Evolutionary conservation across 2,797 vertebrate species (phyloP), one percentile per base, ranked within the genome.

Genomic region (Hoplostethus mediterraneus): DNA sequence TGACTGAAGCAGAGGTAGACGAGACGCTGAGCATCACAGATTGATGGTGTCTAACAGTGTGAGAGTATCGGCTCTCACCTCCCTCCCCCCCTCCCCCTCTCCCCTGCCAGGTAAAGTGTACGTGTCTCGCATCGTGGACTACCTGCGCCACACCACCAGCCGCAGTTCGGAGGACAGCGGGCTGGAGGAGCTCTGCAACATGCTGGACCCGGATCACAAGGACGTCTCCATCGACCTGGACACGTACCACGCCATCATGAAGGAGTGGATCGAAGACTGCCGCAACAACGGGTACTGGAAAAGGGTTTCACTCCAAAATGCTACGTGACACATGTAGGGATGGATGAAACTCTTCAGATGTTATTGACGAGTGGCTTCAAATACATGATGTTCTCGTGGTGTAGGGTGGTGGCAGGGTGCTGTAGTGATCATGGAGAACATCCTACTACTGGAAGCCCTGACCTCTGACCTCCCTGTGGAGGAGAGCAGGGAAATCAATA

Each of bases 201-300:
- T 96, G 95, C 93, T 99, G 38, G 97, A 98, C 76, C 96, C 96
- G 0, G 95, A 97, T 2, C 94, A 90, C 62, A 95, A 94, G 71
- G 96, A 97, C 0, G 83, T 95, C 4, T 95, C 93, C 13, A 88
- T 98, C 40, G 96, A 97, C 78, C 87, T 98, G 84, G 94, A 95
- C 83, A 97, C 96, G 0, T 97, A 97, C 52, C 95, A 95, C 0
- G 93, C 95, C 0, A 49, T 96, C 71, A 95, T 97, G 96, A 96
- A 87, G 82, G 95, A 97, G 82, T 97, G 97, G 97, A 95, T 96
- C 0, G 93, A 97, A 1, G 94, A 93, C 88, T 92, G 92, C 47
- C 93, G 95, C 71, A 96, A 88, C 54, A 96, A 94, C 64, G 71
- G 94, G 97, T 97, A 93, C 73, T 9, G 4, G 31, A 44, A 48